Base-by-base conservation (phyloP, 1,140 invertebrate genomes). In the Pseudomyrmex flavicornis region DNA sequence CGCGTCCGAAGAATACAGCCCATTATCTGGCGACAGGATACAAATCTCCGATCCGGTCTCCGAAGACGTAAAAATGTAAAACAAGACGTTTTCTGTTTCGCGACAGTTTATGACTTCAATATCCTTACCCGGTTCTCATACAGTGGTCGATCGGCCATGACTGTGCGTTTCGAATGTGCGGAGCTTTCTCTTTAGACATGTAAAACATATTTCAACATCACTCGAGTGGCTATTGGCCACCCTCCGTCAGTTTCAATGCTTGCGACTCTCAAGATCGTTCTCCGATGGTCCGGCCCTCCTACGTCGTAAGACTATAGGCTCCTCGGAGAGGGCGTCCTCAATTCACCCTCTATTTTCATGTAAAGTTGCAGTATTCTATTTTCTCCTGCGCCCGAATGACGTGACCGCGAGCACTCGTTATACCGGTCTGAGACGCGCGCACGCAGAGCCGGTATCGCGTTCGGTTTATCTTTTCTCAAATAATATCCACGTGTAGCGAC, bases 331-430 rank as follows among this genome's bases (percentile, higher is more conserved):
- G 77, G 65, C 48, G 13, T 35, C 86, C 65, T 85, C 83, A 79
- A 88, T 88, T 85, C 77, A 22, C 17, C 35, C 73, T 48, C 83
- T 62, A 88, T 88, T 88, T 88, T 88, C 80, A 85, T 88, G 83
- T 82, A 88, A 88, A 88, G 17, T n/a, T 82, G 68, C 2, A 13
- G 13, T 26, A 69, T 72, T 76, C 82, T 61, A 70, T 84, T 84
- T 80, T 52, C 50, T 79, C 0, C 50, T 2, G 7, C 2, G 44
- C 10, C 2, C 46, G 44, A 12, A 13, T 56, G 70, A 83, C 82
- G 56, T 76, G 73, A 77, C 26, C 5, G 46, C 59, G 70, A 63
- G 20, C 72, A 82, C 82, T 83, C 26, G 74, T 83, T 77, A 77
- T 66, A 83, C 75, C 82, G 58, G 75, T 70, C 48, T 13, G 44